Evolutionary conservation across 2,888 invertebrate genomes (phyloP).

Genomic region (Peribatodes rhomboidaria): DNA sequence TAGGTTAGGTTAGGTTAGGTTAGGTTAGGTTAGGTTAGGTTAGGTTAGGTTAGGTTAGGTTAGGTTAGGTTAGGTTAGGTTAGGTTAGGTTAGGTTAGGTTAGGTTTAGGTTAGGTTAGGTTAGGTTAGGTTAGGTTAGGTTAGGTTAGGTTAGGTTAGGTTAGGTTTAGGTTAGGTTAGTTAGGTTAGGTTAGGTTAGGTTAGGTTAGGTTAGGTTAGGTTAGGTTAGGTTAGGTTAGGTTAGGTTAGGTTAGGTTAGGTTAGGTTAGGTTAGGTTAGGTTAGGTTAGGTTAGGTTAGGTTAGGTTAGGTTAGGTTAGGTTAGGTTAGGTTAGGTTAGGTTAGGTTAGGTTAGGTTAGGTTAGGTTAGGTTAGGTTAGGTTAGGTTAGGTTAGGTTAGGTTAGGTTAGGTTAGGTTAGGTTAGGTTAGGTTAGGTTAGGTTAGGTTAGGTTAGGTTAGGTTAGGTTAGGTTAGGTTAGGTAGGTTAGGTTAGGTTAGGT

Average conservation of each 20-base stretch:
- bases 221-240: slow-evolving; percentile 14
- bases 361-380: slow-evolving; percentile 9
- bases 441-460: slow-evolving; percentile 11
- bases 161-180: too few species aligned
- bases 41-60: slow-evolving; percentile 9
- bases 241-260: slow-evolving; percentile 10
- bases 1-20: slow-evolving; percentile 17
- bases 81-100: slow-evolving; percentile 11
- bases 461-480: slow-evolving; percentile 26
- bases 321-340: slow-evolving; percentile 8
- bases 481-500: too few species aligned
- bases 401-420: slow-evolving; percentile 10
- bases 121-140: slow-evolving; percentile 9
- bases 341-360: slow-evolving; percentile 10
- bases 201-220: slow-evolving; percentile 11
- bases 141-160: slow-evolving; percentile 9
- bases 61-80: slow-evolving; percentile 13
- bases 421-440: too few species aligned
- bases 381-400: slow-evolving; percentile 7
- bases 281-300: slow-evolving; percentile 27
- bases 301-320: slow-evolving; percentile 11
- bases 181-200: slow-evolving; percentile 30
- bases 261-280: slow-evolving; percentile 11
- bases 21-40: too few species aligned
- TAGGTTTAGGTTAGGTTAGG: too few species aligned